A percentile compares a stretch with the other conserved stretches of the same genome.
Conservation (phyloP, 2,797 vertebrate species). For the Cichlasoma orientale region DNA sequence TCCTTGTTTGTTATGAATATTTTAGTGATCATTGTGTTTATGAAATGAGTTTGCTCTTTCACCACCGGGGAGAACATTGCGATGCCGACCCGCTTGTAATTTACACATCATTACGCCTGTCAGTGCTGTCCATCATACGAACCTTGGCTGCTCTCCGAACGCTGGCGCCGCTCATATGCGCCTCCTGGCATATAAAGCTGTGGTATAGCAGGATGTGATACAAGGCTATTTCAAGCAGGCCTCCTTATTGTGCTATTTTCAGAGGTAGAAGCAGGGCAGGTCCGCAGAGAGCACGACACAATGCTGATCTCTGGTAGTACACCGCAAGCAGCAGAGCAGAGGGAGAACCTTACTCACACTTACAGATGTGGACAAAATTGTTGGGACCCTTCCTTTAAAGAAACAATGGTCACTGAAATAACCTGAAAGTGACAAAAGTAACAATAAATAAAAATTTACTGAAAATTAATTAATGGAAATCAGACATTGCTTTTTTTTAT, state of each 20-base stretch:
- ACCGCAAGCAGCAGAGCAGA: constrained; percentile 11
- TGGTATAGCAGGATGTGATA: constrained; percentile 46
- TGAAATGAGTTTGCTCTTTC: constrained; percentile 73
- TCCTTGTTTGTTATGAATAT: constrained; percentile 81
- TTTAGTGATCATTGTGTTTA: constrained; percentile 74
- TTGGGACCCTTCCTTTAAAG: no score
- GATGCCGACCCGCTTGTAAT: constrained; percentile 58
- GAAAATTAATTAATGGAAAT: no score
- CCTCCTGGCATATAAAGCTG: constrained; percentile 34
- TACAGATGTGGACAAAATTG: background rate
- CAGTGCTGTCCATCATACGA: constrained; percentile 60
- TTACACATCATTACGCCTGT: constrained; percentile 66
- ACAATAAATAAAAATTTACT: no score
- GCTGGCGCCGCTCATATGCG: background rate
- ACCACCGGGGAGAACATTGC: constrained; percentile 57
- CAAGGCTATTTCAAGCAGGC: constrained; percentile 67
- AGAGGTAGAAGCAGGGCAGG: constrained; percentile 75
- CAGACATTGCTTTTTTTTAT: no score
- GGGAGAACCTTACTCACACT: constrained; percentile 40
- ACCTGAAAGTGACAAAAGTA: no score
- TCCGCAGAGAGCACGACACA: constrained; percentile 64
- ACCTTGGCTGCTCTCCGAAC: constrained; percentile 27
- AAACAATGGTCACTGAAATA: no score
- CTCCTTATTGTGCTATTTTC: constrained; percentile 78
- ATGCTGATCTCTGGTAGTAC: constrained; percentile 59